Percentiles rank a stretch among this genome's conserved stretches.
Conservation (phyloP, 1,140 invertebrate species). For the Drosophila mauritiana region DNA sequence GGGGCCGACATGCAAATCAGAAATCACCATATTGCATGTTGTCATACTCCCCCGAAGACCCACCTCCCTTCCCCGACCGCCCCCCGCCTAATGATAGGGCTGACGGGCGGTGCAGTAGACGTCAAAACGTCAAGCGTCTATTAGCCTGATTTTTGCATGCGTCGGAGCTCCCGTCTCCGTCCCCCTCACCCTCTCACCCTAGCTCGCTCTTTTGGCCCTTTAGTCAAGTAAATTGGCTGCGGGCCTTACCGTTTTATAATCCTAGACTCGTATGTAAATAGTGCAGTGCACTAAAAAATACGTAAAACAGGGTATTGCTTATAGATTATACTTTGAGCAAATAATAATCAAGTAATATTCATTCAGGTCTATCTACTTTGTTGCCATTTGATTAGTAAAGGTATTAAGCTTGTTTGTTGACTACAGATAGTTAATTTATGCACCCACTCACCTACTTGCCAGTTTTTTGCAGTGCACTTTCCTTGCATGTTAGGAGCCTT, state of each 20-base stretch:
- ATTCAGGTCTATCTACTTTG: too few relatives aligned
- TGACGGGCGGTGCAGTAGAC: slow-evolving; percentile 65
- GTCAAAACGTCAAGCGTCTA: slow-evolving; percentile 82
- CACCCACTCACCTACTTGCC: too few relatives aligned
- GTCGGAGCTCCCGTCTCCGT: slow-evolving; percentile 25
- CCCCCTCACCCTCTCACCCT: neutral
- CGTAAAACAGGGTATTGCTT: too few relatives aligned
- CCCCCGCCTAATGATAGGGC: slow-evolving; percentile 67
- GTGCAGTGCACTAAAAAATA: slow-evolving; percentile 23
- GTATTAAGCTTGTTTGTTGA: too few relatives aligned
- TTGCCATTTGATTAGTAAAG: too few relatives aligned
- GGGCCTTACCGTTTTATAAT: slow-evolving; percentile 48
- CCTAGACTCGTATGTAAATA: slow-evolving; percentile 43
- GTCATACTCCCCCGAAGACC: slow-evolving; percentile 37
- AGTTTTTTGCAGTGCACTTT: slow-evolving; percentile 17
- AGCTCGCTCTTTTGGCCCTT: slow-evolving; percentile 8
- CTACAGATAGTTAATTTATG: too few relatives aligned
- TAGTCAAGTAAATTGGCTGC: slow-evolving; percentile 35
- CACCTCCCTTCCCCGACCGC: neutral
- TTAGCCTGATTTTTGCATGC: slow-evolving; percentile 67
- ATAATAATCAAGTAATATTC: too few relatives aligned
- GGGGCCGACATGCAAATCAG: slow-evolving; percentile 71
- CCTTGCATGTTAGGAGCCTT: slow-evolving; percentile 49
- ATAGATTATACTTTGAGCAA: too few relatives aligned
- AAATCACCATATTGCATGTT: slow-evolving; percentile 83